Base-by-base conservation (phyloP, 53 echinoderm and acorn worm genomes). In the Hippasteria phrygiana region DNA sequence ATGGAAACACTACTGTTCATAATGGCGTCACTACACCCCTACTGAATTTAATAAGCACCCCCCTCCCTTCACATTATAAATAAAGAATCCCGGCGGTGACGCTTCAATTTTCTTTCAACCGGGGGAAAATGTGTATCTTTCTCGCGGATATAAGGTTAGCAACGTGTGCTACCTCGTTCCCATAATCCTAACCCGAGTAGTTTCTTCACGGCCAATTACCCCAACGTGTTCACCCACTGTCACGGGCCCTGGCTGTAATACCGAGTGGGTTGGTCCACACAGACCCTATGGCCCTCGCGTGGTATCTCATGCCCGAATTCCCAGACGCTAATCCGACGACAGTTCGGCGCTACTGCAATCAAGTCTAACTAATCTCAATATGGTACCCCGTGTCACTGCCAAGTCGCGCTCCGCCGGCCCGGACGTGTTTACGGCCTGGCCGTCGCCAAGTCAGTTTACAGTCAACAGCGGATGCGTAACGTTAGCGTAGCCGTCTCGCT, bases 321-420 rank as follows among this genome's bases (percentile, higher is more conserved):
- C 88, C 88, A 88, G 88, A 88, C 75, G 62, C 74, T 74, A 54
- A 54, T 75, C 73, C 35, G 74, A 74, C 73, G 88, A 88, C 88
- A 88, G 73, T 59, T 72, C 42, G 88, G 88, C 88, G 88, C 88
- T 88, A 56, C 41, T 43, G 74, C 88, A 88, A 88, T 88, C 88
- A 88, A 75, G 75, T 75, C 62, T 24, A 81, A 81, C 81, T 64
- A 81, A 81, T 81, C 81, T 81, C 64, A 65, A 64, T 65, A 27
- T 63, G 7, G 7, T 59, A 17, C 22, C 22, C 59, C 4, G 59
- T 24, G 59, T 6, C 2, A 55, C 26, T 5, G n/a, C 59, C 7
- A 26, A 26, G n/a, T 26, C 59, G 22, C 59, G 59, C 10, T 4
- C 54, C 54, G 59, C 22, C 22, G 22, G 7, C 59, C 59, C 59